A percentile compares a stretch with the other conserved stretches of the same genome.
These are phyloP conservation scores for Ostrea denselamellosa DNA, from an alignment of 1,140 invertebrate species.

Conservation along the genomic window DNA sequence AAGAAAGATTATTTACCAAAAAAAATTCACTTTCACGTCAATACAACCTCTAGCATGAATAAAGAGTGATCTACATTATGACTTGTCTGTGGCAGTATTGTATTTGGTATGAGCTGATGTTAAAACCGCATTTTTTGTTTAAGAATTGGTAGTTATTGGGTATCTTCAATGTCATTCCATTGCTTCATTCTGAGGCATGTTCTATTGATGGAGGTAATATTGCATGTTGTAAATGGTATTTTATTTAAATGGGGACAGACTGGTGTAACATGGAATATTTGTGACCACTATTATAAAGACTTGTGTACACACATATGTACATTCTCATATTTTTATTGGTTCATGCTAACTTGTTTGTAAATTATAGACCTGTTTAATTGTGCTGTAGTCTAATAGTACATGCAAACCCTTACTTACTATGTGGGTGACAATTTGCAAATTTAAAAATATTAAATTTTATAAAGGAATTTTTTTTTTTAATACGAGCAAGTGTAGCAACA, in stretches of 20 bases:
- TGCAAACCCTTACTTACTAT: neutral
- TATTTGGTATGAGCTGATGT: neutral
- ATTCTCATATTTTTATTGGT: neutral
- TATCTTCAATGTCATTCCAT: neutral
- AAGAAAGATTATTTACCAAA: no score
- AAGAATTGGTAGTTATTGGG: neutral
- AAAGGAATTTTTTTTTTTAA: neutral
- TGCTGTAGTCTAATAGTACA: neutral
- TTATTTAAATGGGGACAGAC: neutral
- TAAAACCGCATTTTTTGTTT: no score
- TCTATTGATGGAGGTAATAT: neutral
- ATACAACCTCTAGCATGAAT: no score
- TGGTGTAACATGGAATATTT: neutral
- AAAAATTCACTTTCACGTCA: no score
- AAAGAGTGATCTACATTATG: neutral
- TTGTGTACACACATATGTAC: neutral
- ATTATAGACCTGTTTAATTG: neutral
- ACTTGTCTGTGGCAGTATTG: neutral
- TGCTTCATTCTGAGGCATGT: neutral
- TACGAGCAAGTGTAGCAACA: no score
- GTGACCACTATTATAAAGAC: neutral
- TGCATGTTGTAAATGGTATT: neutral
- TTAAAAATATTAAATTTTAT: conserved; percentile 21
- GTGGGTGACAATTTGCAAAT: conserved; percentile 14
- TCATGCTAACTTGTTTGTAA: neutral